Conservation (phyloP, 1,140 invertebrate species). For the Pseudomyrmex flavicornis region DNA sequence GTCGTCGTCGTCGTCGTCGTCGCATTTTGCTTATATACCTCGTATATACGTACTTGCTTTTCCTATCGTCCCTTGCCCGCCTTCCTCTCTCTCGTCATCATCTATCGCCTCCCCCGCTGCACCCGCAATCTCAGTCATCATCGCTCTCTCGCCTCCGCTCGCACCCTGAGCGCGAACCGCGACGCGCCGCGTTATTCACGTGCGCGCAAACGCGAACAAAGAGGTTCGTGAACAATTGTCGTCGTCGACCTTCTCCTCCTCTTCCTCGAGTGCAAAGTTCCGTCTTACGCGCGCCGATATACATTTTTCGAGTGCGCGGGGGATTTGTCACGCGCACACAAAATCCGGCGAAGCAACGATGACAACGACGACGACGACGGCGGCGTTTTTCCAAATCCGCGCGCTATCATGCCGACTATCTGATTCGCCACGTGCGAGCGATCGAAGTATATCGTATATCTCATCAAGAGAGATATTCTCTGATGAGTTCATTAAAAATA, state of each 20-base stretch:
- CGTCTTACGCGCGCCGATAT: slow-evolving; percentile 14
- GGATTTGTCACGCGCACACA: background rate
- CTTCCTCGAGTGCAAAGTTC: background rate
- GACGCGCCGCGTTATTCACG: no score
- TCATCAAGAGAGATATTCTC: background rate
- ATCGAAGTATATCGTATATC: background rate
- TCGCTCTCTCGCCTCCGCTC: background rate
- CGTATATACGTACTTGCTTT: background rate
- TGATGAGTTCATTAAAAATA: background rate
- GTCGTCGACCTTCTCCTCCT: background rate
- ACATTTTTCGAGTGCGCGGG: background rate
- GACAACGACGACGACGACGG: no score
- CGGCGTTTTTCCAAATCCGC: no score
- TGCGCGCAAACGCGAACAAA: no score
- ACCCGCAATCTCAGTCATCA: slow-evolving; percentile 22
- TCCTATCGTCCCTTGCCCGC: background rate
- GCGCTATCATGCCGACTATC: slow-evolving; percentile 14
- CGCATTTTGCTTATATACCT: slow-evolving; percentile 14
- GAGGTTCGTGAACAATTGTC: background rate
- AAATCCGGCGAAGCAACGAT: background rate
- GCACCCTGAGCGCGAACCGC: no score
- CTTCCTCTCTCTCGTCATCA: background rate
- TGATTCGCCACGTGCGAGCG: background rate
- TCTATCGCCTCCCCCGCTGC: slow-evolving; percentile 49
- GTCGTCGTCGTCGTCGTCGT: background rate